Evolutionary conservation across 1,140 invertebrate species (phyloP).

Genomic region (Holcopasites calliopsidis): DNA sequence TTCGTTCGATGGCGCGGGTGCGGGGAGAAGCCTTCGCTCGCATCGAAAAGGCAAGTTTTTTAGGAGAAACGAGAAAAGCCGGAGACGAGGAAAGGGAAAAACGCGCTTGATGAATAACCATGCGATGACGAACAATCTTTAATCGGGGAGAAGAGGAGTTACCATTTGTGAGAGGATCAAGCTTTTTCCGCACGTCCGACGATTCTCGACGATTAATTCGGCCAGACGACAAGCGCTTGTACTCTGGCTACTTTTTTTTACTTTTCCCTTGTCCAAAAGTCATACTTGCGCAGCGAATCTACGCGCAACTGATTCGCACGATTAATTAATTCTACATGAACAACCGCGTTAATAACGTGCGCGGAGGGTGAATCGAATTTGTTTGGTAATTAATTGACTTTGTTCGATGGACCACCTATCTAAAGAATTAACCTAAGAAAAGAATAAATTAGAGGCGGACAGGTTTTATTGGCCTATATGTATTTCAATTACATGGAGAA

Average conservation of each 20-base stretch:
- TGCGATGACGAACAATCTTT: conserved; percentile 36
- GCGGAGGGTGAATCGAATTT: conserved; percentile 13
- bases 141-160: conserved; percentile 3
- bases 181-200: not conserved
- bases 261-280: not conserved
- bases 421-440: too few relatives aligned
- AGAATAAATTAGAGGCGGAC: not conserved
- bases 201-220: conserved; percentile 30
- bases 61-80: too few relatives aligned
- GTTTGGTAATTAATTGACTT: conserved; percentile 22
- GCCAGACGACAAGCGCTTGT: not conserved
- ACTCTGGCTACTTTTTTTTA: not conserved
- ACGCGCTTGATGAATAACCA: conserved; percentile 37
- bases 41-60: conserved; percentile 15
- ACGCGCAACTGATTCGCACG: not conserved
- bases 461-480: too few relatives aligned
- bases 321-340: conserved; percentile 39
- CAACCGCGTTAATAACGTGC: conserved; percentile 24
- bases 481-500: not conserved
- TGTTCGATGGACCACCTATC: too few relatives aligned
- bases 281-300: not conserved
- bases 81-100: conserved; percentile 9
- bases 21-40: not conserved
- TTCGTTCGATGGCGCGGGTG: not conserved
- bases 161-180: conserved; percentile 24